Conservation (phyloP, 1,140 invertebrate species). For the Olivierus martensii region DNA sequence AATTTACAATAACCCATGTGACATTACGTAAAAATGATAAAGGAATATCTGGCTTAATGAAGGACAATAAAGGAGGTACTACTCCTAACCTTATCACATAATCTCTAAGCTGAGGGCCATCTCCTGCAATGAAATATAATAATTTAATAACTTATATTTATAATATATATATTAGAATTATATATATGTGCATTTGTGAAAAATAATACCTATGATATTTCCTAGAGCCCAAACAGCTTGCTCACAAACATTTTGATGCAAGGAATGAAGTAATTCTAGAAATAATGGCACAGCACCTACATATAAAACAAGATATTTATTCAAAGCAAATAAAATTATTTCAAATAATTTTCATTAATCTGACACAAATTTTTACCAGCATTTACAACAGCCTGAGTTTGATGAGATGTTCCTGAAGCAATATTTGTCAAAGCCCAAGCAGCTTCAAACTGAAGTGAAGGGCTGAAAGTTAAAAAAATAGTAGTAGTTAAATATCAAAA, state of each 20-base stretch:
- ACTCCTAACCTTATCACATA: conserved; percentile 41
- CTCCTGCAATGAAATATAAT: conserved; percentile 27
- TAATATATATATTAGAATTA: no score
- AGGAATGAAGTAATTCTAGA: conserved; percentile 55
- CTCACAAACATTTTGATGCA: conserved; percentile 69
- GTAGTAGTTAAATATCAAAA: not conserved
- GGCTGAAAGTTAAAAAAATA: conserved; percentile 35
- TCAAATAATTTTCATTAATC: not conserved
- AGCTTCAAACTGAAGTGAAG: conserved; percentile 89
- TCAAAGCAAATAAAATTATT: conserved; percentile 2
- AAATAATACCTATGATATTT: conserved; percentile 80
- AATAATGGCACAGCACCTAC: conserved; percentile 75
- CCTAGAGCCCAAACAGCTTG: conserved; percentile 96
- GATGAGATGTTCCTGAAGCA: conserved; percentile 81
- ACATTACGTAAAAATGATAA: conserved; percentile 53
- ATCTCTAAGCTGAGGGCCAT: conserved; percentile 60
- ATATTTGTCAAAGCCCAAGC: conserved; percentile 98
- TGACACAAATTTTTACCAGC: conserved; percentile 15
- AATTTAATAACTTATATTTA: no score
- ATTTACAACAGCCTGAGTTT: conserved; percentile 75
- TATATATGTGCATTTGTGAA: no score
- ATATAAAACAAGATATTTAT: conserved; percentile 6
- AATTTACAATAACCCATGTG: conserved; percentile 83
- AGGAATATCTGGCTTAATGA: conserved; percentile 33
- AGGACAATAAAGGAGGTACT: conserved; percentile 29